phyloP scores from a whole-genome alignment of 1,140 invertebrate species.

The Papilio xuthus region DNA sequence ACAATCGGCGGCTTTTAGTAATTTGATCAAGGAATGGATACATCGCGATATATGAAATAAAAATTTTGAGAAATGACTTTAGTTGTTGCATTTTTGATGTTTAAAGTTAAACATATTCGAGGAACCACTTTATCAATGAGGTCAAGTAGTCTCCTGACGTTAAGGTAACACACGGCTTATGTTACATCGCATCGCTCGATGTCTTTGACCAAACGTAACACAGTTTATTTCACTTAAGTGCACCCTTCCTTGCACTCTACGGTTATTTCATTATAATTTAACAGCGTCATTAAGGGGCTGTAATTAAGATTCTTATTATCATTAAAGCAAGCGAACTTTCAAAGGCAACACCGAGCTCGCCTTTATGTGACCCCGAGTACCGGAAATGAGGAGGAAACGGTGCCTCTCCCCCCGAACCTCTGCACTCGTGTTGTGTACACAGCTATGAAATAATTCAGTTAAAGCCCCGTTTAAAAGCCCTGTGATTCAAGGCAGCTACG shows the following conservation, averaged over 20 bases:
- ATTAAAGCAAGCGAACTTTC: slow-evolving; percentile 22
- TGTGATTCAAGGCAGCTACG: slow-evolving; percentile 15
- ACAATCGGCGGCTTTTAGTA: not conserved
- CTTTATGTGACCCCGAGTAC: slow-evolving; percentile 16
- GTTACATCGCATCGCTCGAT: not conserved
- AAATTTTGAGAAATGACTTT: not conserved
- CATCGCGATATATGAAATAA: no score
- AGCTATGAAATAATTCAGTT: slow-evolving; percentile 20
- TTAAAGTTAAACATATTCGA: not conserved
- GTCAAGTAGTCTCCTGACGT: not conserved
- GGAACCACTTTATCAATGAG: not conserved
- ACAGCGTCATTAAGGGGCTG: not conserved
- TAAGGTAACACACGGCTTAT: not conserved
- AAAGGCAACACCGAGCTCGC: slow-evolving; percentile 5
- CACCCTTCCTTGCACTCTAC: not conserved
- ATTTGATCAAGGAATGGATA: not conserved
- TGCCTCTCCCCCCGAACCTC: not conserved
- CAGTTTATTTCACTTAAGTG: not conserved
- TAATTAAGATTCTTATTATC: slow-evolving; percentile 24
- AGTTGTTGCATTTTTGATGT: not conserved
- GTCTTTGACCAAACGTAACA: not conserved
- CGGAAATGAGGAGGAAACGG: slow-evolving; percentile 29
- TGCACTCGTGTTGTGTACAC: slow-evolving; percentile 1
- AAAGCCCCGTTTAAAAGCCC: slow-evolving; percentile 19
- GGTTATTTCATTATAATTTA: not conserved